Base-by-base conservation (phyloP, 2,888 invertebrate genomes). In the Pristionchus arcanus region DNA sequence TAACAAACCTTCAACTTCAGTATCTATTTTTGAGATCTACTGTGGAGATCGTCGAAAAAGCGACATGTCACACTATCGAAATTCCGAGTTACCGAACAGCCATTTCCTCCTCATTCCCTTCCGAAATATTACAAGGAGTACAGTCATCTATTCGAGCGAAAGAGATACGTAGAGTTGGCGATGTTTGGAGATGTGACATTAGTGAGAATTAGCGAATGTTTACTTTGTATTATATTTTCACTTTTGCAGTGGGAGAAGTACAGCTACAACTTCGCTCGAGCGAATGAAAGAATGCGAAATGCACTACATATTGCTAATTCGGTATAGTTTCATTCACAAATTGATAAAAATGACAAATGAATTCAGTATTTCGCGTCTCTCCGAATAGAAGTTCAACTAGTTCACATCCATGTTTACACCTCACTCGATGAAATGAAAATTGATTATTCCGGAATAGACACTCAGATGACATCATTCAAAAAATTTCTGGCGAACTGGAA, bases 221-320 rank as follows among this genome's bases (percentile, higher is more conserved):
- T 31, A 7, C 15, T 68, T 31, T 31, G 28, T 9, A 68, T 13
- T 9, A 34, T 25, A 3, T 25, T n/a, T n/a, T n/a, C n/a, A n/a
- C 25, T 63, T 63, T 63, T 63, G 59, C 59, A 63, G 34, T 63
- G 21, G 19, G 25, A 7, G 25, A 63, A 81, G 49, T 81, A n/a
- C 49, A n/a, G n/a, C 4, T 49, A 81, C 9, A 49, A 1, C 13
- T 11, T 21, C 0, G 28, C 15, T n/a, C n/a, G 49, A 21, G n/a
- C 59, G 21, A 63, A n/a, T 49, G 16, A n/a, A 2, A 81, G 28
- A n/a, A n/a, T 28, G n/a, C 21, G 25, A 7, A 49, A 81, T 11
- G 19, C 49, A 15, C 9, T 81, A 5, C 42, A 81, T n/a, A 81
- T 81, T 28, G 81, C 81, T n/a, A 81, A 81, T 81, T 81, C 81